These are phyloP conservation scores for Phyllotis vaccarum DNA, from an alignment of 2,797 vertebrate genomes.

Conservation along the genomic window DNA sequence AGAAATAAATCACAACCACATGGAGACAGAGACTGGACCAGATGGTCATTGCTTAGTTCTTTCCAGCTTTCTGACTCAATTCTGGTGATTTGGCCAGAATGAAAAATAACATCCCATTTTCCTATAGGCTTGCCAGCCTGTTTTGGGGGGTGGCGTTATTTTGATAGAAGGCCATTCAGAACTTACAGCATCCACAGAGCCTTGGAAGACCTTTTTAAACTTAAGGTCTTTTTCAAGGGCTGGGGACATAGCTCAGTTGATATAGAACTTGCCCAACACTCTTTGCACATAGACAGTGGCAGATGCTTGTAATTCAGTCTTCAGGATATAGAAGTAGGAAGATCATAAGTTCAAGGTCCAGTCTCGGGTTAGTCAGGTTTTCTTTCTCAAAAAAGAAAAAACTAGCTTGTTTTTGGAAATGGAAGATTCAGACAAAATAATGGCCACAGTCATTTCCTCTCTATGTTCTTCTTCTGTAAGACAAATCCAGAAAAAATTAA, in stretches of 20 bases:
- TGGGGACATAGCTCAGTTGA: not conserved
- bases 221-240: not conserved
- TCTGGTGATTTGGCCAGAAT: not conserved
- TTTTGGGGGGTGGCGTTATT: not conserved
- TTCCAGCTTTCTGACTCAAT: conserved; percentile 69
- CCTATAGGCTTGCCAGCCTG: not conserved
- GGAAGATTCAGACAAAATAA: conserved; percentile 29
- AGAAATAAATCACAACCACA: conserved; percentile 69
- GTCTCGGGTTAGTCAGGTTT: not conserved
- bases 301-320: not conserved
- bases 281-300: too few relatives aligned
- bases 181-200: not conserved
- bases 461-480: conserved; percentile 45
- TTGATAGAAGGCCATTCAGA: not conserved
- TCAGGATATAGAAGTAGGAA: not conserved
- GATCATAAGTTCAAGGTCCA: not conserved
- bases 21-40: conserved; percentile 54
- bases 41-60: not conserved
- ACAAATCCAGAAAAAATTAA: conserved; percentile 67
- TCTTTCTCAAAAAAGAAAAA: not conserved
- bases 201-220: not conserved
- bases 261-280: not conserved
- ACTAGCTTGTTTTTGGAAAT: not conserved
- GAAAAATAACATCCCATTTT: conserved; percentile 27
- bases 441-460: conserved; percentile 26